A percentile compares a stretch with the other conserved stretches of the same genome.
phyloP scores from a whole-genome alignment of 2,797 vertebrate species.

The Alectoris magna region DNA sequence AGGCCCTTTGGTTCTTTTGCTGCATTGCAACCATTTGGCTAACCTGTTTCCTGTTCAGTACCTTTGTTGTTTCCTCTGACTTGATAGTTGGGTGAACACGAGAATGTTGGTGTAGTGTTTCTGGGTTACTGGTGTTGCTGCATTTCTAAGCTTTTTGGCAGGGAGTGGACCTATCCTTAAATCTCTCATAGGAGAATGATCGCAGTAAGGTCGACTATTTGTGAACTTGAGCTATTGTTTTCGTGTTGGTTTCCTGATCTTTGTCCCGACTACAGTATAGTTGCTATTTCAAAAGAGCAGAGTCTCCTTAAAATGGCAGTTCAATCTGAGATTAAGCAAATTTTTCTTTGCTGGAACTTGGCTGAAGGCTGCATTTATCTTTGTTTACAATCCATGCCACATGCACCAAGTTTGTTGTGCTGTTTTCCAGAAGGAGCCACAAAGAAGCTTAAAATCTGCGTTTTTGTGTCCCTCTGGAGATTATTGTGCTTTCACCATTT shows the following conservation, averaged over 20 bases:
- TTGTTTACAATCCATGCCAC: background rate
- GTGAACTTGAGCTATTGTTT: background rate
- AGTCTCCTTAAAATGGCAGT: background rate
- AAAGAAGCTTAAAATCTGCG: background rate
- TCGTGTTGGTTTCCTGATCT: background rate
- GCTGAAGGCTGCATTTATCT: constrained; percentile 3
- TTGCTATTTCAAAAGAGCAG: background rate
- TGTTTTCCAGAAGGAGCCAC: background rate
- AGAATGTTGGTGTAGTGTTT: background rate
- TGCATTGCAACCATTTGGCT: background rate
- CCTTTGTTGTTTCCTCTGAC: background rate
- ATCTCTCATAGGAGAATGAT: background rate
- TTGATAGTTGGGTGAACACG: background rate
- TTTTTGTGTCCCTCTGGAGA: background rate
- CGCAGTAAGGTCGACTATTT: background rate
- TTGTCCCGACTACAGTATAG: background rate
- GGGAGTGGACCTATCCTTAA: background rate
- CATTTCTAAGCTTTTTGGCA: background rate
- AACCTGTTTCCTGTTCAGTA: background rate
- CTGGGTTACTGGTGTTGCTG: background rate
- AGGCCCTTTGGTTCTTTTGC: background rate
- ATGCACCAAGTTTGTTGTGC: background rate
- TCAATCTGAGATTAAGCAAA: background rate
- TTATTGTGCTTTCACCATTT: background rate
- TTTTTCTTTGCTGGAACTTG: background rate